Conservation (phyloP, 2,797 vertebrate genomes). For the Echiichthys vipera region DNA sequence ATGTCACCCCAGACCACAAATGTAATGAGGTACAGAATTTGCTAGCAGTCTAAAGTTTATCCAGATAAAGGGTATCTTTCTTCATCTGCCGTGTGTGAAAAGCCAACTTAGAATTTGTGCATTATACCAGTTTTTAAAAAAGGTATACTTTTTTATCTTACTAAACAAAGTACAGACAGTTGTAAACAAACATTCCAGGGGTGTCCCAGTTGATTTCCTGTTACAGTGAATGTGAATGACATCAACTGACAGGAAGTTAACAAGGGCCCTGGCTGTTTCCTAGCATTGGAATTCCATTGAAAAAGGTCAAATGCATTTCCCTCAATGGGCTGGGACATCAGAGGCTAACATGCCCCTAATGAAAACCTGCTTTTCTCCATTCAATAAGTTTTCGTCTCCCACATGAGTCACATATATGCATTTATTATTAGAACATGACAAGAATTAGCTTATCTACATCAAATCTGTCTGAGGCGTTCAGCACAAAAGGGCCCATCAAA, state of each 20-base stretch:
- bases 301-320: no score
- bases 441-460: neutral
- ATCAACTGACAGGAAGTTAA: no score
- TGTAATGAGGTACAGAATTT: conserved; percentile 74
- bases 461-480: neutral
- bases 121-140: neutral
- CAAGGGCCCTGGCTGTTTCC: no score
- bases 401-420: neutral
- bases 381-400: neutral
- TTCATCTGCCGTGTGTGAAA: neutral
- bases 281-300: no score
- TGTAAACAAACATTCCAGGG: no score
- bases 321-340: no score
- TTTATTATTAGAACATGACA: neutral
- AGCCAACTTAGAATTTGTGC: neutral
- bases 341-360: no score
- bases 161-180: no score
- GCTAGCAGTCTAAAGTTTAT: neutral
- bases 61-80: neutral
- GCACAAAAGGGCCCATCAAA: neutral
- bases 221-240: no score
- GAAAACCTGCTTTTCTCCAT: neutral
- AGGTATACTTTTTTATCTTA: neutral
- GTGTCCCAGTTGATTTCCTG: no score
- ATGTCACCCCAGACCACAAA: conserved; percentile 75